Base-by-base conservation (phyloP, 2,888 invertebrate species). In the Petrolisthes manimaculis region DNA sequence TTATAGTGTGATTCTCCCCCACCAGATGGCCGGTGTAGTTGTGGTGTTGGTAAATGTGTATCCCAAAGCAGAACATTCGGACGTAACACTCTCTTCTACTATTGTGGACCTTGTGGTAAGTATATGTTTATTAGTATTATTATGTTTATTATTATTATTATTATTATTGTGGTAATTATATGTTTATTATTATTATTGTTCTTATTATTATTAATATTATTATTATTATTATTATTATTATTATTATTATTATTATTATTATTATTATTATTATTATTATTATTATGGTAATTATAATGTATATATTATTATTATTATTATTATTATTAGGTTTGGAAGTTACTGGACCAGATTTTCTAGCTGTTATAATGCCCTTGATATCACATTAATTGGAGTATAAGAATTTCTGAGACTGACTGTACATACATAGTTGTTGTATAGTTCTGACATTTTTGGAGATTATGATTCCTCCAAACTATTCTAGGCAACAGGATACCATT, bases 41-140 rank as follows among this genome's bases (percentile, higher is more conserved):
- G 83, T 74, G 75, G 55, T 12, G 21, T 9, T 14, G 55, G n/a
- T 0, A 5, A 53, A 2, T 83, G 83, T 12, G 83, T 83, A 5
- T 83, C 83, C 1, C 37, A 74, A 5, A 83, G 83, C 74, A 71
- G 51, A 54, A 24, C 24, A 51, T 83, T 55, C 24, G 83, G 83
- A 5, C 53, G 54, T 2, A 18, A 74, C 8, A 83, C 56, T 1
- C 5, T 53, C 0, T 74, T 83, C 54, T 83, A 54, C 55, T 83
- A 83, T 53, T 83, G 83, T 54, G 83, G 83, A 0, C 83, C 83
- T 3, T 83, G 83, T 54, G 83, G 83, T 83, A 54, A 24, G 74
- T 83, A 5, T 12, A n/a, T 14, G 37, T 18, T 67, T 51, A 14
- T n/a, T n/a, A n/a, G n/a, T n/a, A n/a, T n/a, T n/a, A n/a, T n/a